These are phyloP conservation scores for Troides aeacus DNA, from an alignment of 2,888 invertebrate genomes.

Conservation along the genomic window DNA sequence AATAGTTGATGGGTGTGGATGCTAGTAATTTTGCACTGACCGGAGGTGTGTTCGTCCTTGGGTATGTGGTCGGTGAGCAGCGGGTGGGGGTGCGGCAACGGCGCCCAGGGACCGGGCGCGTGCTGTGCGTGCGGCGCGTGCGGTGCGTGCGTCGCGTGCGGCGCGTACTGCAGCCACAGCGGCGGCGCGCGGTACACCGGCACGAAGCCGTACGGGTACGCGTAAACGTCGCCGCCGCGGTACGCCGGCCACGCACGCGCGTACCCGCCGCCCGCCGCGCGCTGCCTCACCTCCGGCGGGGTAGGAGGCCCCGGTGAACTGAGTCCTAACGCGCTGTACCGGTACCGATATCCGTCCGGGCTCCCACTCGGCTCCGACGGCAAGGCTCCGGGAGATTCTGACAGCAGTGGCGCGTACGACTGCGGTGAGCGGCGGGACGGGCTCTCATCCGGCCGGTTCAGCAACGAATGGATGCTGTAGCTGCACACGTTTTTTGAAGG, in stretches of 20 bases:
- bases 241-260: conserved; percentile 40
- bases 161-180: conserved; percentile 73
- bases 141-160: conserved; percentile 58
- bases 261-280: conserved; percentile 37
- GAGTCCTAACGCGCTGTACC: conserved; percentile 57
- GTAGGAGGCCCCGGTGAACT: conserved; percentile 61
- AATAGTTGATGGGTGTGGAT: neutral
- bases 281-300: conserved; percentile 54
- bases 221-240: conserved; percentile 53
- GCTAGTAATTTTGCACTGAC: conserved; percentile 44
- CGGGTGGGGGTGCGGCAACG: conserved; percentile 73
- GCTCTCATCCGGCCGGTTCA: conserved; percentile 82
- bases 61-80: conserved; percentile 75
- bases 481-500: conserved; percentile 81
- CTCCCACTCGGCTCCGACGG: conserved; percentile 70
- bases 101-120: conserved; percentile 78
- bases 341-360: conserved; percentile 67
- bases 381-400: conserved; percentile 66
- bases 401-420: conserved; percentile 51
- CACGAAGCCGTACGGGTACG: conserved; percentile 58
- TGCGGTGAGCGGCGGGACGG: conserved; percentile 61
- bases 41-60: conserved; percentile 81
- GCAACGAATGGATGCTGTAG: conserved; percentile 91
- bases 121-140: conserved; percentile 56
- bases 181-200: conserved; percentile 61